Evolutionary conservation across 2,888 invertebrate species (phyloP).

Genomic region (Drosophila melanosoma): DNA sequence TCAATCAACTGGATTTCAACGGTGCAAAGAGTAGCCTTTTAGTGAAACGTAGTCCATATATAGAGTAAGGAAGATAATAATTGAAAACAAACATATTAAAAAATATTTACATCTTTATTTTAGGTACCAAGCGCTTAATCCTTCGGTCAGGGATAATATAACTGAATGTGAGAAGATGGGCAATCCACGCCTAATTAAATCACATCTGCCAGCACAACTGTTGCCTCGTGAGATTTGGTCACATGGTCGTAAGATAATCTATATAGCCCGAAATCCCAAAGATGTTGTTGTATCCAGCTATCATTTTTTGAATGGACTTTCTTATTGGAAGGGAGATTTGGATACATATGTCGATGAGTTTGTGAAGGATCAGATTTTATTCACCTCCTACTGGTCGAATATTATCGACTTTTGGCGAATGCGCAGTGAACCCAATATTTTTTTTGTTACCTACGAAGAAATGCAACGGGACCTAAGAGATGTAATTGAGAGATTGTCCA

Average conservation of each 20-base stretch:
- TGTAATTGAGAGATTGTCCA: conserved; percentile 47
- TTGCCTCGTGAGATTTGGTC: conserved; percentile 63
- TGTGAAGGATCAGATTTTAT: conserved; percentile 24
- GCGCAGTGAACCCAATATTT: conserved; percentile 61
- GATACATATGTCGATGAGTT: conserved; percentile 80
- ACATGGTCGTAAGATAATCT: conserved; percentile 87
- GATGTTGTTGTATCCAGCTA: conserved; percentile 93
- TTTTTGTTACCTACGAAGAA: conserved; percentile 73
- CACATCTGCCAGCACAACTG: conserved; percentile 65
- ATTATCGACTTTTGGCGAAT: conserved; percentile 73
- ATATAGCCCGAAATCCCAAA: conserved; percentile 93
- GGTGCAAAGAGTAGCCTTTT: conserved; percentile 34
- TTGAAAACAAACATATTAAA: neutral
- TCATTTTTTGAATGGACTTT: conserved; percentile 88
- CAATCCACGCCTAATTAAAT: conserved; percentile 62
- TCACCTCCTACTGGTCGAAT: conserved; percentile 62
- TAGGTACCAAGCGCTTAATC: neutral
- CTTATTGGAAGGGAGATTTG: conserved; percentile 87
- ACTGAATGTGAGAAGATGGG: conserved; percentile 8
- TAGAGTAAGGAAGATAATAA: conserved; percentile 50
- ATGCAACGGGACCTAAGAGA: conserved; percentile 65
- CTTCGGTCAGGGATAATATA: neutral
- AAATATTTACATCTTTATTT: neutral
- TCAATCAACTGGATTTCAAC: conserved; percentile 61
- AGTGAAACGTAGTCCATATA: conserved; percentile 12